Percentiles rank a stretch among this genome's conserved stretches.
phyloP scores from a whole-genome alignment of 2,113 vertebrate species.

The Columba livia region DNA sequence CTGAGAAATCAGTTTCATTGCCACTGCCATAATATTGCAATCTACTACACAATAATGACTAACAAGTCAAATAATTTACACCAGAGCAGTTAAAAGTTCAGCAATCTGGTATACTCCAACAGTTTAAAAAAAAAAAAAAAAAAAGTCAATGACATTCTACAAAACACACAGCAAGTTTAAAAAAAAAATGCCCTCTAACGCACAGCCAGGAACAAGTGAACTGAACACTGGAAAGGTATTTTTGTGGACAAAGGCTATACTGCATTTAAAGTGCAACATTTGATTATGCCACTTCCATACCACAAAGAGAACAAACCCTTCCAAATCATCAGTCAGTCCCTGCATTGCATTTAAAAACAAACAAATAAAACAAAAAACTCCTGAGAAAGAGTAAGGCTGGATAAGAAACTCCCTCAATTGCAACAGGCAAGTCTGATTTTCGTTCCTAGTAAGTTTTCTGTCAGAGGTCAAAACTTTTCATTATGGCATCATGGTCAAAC shows the following conservation, averaged over 20 bases:
- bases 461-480: conserved; percentile 94
- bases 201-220: conserved; percentile 66
- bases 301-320: conserved; percentile 66
- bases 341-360: conserved; percentile 68
- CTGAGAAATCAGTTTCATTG: conserved; percentile 21
- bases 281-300: conserved; percentile 60
- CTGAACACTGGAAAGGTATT: conserved; percentile 76
- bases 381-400: conserved; percentile 79
- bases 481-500: conserved; percentile 93
- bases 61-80: conserved; percentile 39
- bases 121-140: background rate
- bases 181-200: conserved; percentile 72
- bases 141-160: conserved; percentile 1
- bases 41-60: conserved; percentile 35
- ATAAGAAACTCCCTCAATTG: conserved; percentile 65
- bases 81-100: background rate
- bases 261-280: conserved; percentile 79
- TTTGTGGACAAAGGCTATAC: conserved; percentile 67
- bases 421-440: conserved; percentile 48
- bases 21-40: conserved; percentile 20
- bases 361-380: conserved; percentile 57
- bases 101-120: conserved; percentile 10
- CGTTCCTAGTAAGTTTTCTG: background rate
- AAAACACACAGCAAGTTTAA: conserved; percentile 24
- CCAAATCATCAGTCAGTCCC: conserved; percentile 69